Percentiles rank a stretch among this genome's conserved stretches.
Conservation (phyloP, 64 coral and sea anemone genomes). For the Porites lutea region DNA sequence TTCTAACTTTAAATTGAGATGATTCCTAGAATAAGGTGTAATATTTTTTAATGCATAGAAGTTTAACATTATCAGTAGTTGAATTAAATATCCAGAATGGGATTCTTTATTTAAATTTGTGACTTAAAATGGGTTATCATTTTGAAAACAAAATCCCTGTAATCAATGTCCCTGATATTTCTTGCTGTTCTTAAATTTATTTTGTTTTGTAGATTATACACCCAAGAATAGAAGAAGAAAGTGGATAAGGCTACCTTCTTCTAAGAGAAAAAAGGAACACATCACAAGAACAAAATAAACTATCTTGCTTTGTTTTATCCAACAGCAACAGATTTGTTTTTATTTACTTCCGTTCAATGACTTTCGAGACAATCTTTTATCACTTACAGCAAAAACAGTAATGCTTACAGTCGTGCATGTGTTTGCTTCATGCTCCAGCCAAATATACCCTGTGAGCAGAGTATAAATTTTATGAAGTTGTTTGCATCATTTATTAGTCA, state of each 20-base stretch:
- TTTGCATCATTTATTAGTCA: not conserved
- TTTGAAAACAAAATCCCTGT: too few species aligned
- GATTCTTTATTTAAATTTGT: too few species aligned
- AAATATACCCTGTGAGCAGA: too few species aligned
- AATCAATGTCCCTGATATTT: too few species aligned
- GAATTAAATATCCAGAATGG: too few species aligned
- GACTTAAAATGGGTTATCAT: too few species aligned
- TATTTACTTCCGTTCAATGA: not conserved
- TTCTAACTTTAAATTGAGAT: too few species aligned
- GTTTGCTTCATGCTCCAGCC: too few species aligned
- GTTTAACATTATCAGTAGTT: too few species aligned
- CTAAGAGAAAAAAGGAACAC: conserved; percentile 77
- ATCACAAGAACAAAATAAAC: not conserved
- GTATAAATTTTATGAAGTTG: not conserved
- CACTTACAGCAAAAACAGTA: not conserved
- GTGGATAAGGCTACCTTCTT: conserved; percentile 83
- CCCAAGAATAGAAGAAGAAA: conserved; percentile 70
- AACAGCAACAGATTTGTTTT: not conserved
- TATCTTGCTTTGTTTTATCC: not conserved
- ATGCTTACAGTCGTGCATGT: not conserved
- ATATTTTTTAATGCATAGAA: too few species aligned
- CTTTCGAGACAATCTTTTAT: not conserved
- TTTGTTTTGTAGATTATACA: conserved; percentile 24
- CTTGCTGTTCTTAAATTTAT: not conserved
- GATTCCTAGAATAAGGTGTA: too few species aligned